Evolutionary conservation across 2,113 vertebrate species (phyloP), one percentile per base, ranked within the genome.

Genomic region (Amazona guildingii): DNA sequence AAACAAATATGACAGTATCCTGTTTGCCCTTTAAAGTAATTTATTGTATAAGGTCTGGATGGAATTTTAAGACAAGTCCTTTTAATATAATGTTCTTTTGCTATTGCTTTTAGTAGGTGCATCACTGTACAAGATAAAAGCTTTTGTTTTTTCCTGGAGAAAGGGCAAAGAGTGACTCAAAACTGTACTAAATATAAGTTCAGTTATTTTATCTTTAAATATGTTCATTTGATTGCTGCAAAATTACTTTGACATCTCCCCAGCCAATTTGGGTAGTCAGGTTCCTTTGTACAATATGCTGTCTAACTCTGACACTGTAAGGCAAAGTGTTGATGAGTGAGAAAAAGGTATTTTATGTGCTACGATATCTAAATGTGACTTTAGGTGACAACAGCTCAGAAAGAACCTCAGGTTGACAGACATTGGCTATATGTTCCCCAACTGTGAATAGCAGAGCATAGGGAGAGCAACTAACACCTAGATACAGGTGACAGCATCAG

Each of bases 271-370:
- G 72, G 41, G 67, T 70, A 83, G 77, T 76, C 67, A 70, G 67
- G n/a, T 62, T 79, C 77, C 59, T 94, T 89, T 80, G 46, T 82
- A 77, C 35, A 17, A 21, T 59, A 69, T 39, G 59, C 52, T 62
- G 64, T 83, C 66, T 75, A 41, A 29, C 12, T 61, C 83, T 91
- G 94, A 77, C 86, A 86, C 61, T 39, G 44, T 13, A 68, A 69
- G 52, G 76, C 54, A 18, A 93, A 72, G 77, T 37, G 86, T 73
- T 86, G 90, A 93, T 95, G 93, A 94, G 83, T 68, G 86, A 95
- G 86, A 90, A 92, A 64, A 96, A 83, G 88, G 78, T 87, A 81
- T 91, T 92, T 93, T 74, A 68, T 0, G 29, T 76, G 66, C 48
- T 85, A 3, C 13, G 5, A 6, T 61, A 85, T 84, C 78, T 77